Evolutionary conservation across 2,888 invertebrate species (phyloP), one percentile per base, ranked within the genome.

Genomic region (Cephus runcator): DNA sequence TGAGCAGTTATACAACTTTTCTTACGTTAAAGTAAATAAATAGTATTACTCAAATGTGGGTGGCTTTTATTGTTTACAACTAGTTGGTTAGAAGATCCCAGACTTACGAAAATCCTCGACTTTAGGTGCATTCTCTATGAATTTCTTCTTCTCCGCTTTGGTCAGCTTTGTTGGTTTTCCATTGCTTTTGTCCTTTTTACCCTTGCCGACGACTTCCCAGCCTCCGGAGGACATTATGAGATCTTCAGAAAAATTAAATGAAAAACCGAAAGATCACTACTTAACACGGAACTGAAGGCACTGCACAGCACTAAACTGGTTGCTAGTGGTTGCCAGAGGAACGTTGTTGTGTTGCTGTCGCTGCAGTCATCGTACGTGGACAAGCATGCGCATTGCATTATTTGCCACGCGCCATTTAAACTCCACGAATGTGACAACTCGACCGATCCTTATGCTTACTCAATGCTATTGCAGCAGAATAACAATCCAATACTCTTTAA

Each of bases 101-200:
- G 84, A 93, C 95, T 94, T 92, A 96, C 96, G 92, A 88, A 96
- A 93, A 91, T 96, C 96, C 89, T 96, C 96, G 82, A 95, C 93
- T 93, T 95, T 96, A 35, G 95, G 94, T 75, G 93, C 94, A 91
- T 94, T 94, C 90, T 94, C 94, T 77, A 92, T 90, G 77, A 93
- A 92, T 87, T 94, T 94, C 89, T 94, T 94, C 83, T 93, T 94
- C 75, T 95, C 94, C 77, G 92, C 92, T 82, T 93, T 93, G 9
- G 92, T 92, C 69, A 92, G 90, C 83, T 95, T 95, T 69, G 84
- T 85, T 69, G 81, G 92, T 92, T 92, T 93, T 90, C 92, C 91
- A 81, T 87, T 91, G 78, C 83, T 89, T 81, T 92, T 94, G 69
- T 93, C 93, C 81, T 94, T 94, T 89, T 95, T 96, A 84, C 93